Evolutionary conservation across 2,888 invertebrate genomes (phyloP).

Genomic region (Ormia ochracea): DNA sequence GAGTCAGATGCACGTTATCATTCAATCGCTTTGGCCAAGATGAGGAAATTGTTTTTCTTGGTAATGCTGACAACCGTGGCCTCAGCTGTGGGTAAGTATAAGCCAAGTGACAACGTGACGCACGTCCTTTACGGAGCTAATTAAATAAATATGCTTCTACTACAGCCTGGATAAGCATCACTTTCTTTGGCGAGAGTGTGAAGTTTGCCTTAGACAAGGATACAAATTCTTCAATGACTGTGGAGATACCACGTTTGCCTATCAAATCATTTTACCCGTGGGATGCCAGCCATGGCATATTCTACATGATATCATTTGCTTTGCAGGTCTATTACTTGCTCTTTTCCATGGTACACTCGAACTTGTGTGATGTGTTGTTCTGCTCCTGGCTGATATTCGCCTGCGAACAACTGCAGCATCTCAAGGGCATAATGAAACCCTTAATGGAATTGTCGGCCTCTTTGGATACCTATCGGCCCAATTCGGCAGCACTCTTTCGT

Average conservation of each 20-base stretch:
- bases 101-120: no score
- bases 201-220: constrained; percentile 83
- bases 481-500: constrained; percentile 84
- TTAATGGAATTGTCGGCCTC: constrained; percentile 91
- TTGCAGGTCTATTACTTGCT: constrained; percentile 85
- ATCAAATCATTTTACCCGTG: constrained; percentile 89
- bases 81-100: constrained; percentile 80
- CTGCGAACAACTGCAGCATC: constrained; percentile 89
- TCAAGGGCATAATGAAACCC: constrained; percentile 91
- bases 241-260: constrained; percentile 84
- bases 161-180: constrained; percentile 86
- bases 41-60: constrained; percentile 84
- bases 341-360: constrained; percentile 81
- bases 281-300: constrained; percentile 83
- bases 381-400: constrained; percentile 91
- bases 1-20: constrained; percentile 89
- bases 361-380: constrained; percentile 85
- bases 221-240: constrained; percentile 83
- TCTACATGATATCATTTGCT: constrained; percentile 82
- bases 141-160: background rate
- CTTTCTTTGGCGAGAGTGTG: constrained; percentile 88
- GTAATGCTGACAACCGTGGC: constrained; percentile 81
- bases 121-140: no score
- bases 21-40: constrained; percentile 84
- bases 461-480: constrained; percentile 85